These are phyloP conservation scores for Lasius platythorax DNA, from an alignment of 2,888 invertebrate genomes.

Conservation along the genomic window DNA sequence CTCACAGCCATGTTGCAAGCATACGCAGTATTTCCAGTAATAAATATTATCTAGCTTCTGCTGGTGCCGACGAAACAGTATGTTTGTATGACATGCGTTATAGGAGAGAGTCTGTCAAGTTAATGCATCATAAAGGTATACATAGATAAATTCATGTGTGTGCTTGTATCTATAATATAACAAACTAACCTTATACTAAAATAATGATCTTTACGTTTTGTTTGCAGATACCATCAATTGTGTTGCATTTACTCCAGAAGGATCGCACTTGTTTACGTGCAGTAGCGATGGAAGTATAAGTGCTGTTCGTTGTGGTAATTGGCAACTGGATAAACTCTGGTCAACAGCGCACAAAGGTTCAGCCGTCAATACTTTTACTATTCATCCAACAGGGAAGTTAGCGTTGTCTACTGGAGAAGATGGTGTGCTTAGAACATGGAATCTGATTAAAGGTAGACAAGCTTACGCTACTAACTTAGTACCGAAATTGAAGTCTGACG, in stretches of 20 bases:
- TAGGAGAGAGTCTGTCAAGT: constrained; percentile 92
- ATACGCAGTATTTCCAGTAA: constrained; percentile 91
- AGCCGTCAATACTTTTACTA: constrained; percentile 91
- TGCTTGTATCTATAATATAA: neutral
- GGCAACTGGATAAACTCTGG: constrained; percentile 95
- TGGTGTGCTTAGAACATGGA: constrained; percentile 95
- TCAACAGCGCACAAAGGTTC: constrained; percentile 93
- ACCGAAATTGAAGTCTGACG: constrained; percentile 80
- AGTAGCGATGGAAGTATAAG: constrained; percentile 95
- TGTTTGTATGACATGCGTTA: constrained; percentile 93
- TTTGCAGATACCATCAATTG: constrained; percentile 90
- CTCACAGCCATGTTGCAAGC: constrained; percentile 94
- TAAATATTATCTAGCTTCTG: constrained; percentile 93
- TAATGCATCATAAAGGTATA: constrained; percentile 93
- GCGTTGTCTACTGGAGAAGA: constrained; percentile 95
- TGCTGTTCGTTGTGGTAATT: constrained; percentile 93
- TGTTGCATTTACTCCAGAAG: constrained; percentile 92
- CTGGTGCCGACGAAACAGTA: constrained; percentile 96
- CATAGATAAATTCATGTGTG: constrained; percentile 36
- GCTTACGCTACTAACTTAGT: constrained; percentile 96
- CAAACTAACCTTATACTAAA: neutral
- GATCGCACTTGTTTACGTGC: constrained; percentile 93
- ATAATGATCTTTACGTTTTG: neutral
- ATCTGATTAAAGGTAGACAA: constrained; percentile 95
- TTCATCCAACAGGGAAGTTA: constrained; percentile 96